Percentiles rank a stretch among this genome's conserved stretches.
phyloP scores from a whole-genome alignment of 2,888 invertebrate species.

The Lepetodrilus schrolli region DNA sequence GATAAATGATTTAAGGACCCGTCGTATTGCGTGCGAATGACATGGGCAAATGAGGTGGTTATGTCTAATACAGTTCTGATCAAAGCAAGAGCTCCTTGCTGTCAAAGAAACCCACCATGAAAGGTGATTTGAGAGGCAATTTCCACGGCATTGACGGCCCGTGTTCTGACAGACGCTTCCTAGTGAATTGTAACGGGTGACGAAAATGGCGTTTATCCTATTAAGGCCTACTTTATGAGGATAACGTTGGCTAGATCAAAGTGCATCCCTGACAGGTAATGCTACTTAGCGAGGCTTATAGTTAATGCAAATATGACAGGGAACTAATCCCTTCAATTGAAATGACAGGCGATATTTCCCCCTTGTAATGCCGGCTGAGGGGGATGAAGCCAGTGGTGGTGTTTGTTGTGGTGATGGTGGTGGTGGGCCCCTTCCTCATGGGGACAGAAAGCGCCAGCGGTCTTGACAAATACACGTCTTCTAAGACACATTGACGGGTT shows the following conservation, averaged over 20 bases:
- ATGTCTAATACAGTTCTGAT: conserved; percentile 33
- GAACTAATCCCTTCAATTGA: conserved; percentile 30
- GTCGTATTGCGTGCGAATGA: conserved; percentile 37
- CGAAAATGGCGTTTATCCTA: conserved; percentile 34
- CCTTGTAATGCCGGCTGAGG: conserved; percentile 19
- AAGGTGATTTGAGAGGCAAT: conserved; percentile 35
- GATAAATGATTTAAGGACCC: conserved; percentile 32
- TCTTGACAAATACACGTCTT: neutral
- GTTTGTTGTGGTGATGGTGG: too few relatives aligned
- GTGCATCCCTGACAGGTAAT: conserved; percentile 32
- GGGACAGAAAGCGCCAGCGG: neutral
- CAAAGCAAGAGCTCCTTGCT: conserved; percentile 37
- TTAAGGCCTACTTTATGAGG: conserved; percentile 35
- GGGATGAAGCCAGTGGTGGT: neutral
- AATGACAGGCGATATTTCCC: conserved; percentile 31
- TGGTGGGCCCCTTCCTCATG: too few relatives aligned
- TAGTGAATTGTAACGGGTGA: conserved; percentile 17
- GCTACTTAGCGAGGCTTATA: conserved; percentile 32
- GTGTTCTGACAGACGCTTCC: conserved; percentile 15
- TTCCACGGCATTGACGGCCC: conserved; percentile 23
- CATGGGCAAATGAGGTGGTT: conserved; percentile 41
- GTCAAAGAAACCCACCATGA: conserved; percentile 29
- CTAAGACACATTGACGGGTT: conserved; percentile 16
- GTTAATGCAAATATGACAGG: conserved; percentile 38
- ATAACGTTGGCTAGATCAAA: conserved; percentile 37